Base-by-base conservation (phyloP, 2,888 invertebrate species). In the Drosophila putrida region DNA sequence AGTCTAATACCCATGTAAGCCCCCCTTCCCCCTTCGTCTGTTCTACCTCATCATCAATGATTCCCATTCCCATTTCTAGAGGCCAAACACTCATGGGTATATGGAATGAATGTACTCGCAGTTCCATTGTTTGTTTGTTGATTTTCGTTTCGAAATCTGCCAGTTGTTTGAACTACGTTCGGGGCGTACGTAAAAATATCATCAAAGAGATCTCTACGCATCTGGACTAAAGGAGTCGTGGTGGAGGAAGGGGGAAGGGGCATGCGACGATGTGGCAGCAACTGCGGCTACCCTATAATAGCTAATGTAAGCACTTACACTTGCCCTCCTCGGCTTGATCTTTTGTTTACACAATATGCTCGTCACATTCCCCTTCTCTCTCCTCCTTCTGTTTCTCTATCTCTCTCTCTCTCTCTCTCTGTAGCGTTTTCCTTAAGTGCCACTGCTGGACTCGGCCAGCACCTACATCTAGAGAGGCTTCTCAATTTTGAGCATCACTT, bases 221-320 rank as follows among this genome's bases (percentile, higher is more conserved):
- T 38, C 57, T 33, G 46, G 43, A 10, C 49, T 36, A 35, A 20
- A 38, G 10, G 4, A 5, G 41, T 5, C 0, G 8, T 0, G 10
- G 41, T 6, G 38, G 9, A 8, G 20, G 20, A 20, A 2, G 8
- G 41, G 8, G n/a, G 43, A 13, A 6, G 59, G 38, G 50, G 49
- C 50, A 53, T 46, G 13, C 25, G 35, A 49, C 39, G 57, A 9
- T 46, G 27, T 39, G 15, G 55, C 15, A 31, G 47, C 66, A 59
- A 50, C 44, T 54, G 47, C 35, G 28, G 78, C 79, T 78, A 67
- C 71, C 79, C 77, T 69, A 72, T 80, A 85, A 82, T 80, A 69
- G 78, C 80, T 81, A 83, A 80, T 86, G 77, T 72, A 76, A 75
- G 83, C 87, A 80, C 77, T 79, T 71, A 70, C 78, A 70, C 69